A percentile compares a stretch with the other conserved stretches of the same genome.
phyloP scores from a whole-genome alignment of 2,888 invertebrate genomes.

The Sinopyrophorus schimmeli region DNA sequence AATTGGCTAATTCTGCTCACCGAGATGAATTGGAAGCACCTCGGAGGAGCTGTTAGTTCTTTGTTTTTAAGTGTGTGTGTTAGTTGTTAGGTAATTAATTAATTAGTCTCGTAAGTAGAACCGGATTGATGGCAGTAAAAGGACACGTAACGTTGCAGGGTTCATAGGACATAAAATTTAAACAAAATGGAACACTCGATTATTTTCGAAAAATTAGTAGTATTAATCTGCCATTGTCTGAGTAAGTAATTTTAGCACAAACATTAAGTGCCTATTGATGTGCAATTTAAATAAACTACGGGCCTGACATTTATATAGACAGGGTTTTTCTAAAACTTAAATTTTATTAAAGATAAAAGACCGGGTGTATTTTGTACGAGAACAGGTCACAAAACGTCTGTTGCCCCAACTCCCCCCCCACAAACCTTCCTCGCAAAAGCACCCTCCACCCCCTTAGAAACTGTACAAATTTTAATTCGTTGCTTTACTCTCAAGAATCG shows the following conservation, averaged over 20 bases:
- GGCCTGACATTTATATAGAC: constrained; percentile 55
- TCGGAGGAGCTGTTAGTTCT: no score
- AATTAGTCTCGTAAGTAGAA: no score
- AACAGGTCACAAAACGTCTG: constrained; percentile 35
- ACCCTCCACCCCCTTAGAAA: constrained; percentile 46
- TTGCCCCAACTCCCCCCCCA: no score
- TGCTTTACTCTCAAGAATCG: no score
- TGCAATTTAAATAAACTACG: constrained; percentile 55
- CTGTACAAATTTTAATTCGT: constrained; percentile 48
- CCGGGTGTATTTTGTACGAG: constrained; percentile 38
- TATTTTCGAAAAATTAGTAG: constrained; percentile 29
- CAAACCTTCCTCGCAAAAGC: no score
- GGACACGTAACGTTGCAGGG: constrained; percentile 30
- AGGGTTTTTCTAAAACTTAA: constrained; percentile 48
- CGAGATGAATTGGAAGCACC: no score
- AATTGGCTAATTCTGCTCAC: no score
- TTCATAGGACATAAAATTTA: no score
- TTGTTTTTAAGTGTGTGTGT: no score
- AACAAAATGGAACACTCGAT: no score
- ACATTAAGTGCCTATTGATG: constrained; percentile 55
- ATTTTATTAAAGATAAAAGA: constrained; percentile 43
- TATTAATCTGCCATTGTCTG: constrained; percentile 28
- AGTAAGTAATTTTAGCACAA: constrained; percentile 42
- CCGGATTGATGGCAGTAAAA: constrained; percentile 23
- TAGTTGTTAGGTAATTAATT: no score